These are phyloP conservation scores for Psammodynastes pulverulentus DNA, from an alignment of 2,113 vertebrate species.

Conservation along the genomic window DNA sequence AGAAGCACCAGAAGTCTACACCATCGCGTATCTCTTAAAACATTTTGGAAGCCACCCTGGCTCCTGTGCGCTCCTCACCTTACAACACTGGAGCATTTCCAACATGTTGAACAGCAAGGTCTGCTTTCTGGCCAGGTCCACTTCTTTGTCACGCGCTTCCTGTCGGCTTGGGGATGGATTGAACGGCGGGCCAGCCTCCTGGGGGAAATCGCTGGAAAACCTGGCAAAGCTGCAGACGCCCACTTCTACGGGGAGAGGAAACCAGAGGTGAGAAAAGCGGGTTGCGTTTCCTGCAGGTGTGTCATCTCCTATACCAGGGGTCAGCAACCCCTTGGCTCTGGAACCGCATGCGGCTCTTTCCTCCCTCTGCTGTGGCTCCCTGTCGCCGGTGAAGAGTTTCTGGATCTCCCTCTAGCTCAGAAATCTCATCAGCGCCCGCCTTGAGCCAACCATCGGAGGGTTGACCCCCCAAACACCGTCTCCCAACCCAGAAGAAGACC, in stretches of 20 bases:
- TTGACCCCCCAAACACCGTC: too few species aligned
- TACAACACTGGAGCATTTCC: conserved; percentile 72
- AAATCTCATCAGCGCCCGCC: background rate
- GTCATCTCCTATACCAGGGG: too few species aligned
- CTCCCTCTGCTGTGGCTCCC: too few species aligned
- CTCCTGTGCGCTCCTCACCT: conserved; percentile 54
- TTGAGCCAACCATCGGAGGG: background rate
- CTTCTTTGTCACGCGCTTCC: conserved; percentile 17
- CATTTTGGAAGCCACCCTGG: background rate
- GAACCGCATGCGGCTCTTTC: too few species aligned
- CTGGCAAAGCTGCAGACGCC: conserved; percentile 76
- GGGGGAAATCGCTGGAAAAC: conserved; percentile 63
- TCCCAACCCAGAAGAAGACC: background rate
- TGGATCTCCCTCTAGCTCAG: background rate
- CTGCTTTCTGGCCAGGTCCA: conserved; percentile 28
- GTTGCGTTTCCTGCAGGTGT: background rate
- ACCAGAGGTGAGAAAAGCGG: background rate
- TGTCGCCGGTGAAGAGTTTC: background rate
- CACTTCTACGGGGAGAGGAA: conserved; percentile 64
- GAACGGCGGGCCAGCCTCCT: conserved; percentile 23
- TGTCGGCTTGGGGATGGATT: background rate
- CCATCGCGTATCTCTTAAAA: background rate
- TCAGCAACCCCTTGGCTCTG: too few species aligned
- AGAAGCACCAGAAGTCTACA: background rate
- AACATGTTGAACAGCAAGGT: conserved; percentile 52